Base-by-base conservation (phyloP, 2,113 vertebrate genomes). In the Melanocharis versteri region DNA sequence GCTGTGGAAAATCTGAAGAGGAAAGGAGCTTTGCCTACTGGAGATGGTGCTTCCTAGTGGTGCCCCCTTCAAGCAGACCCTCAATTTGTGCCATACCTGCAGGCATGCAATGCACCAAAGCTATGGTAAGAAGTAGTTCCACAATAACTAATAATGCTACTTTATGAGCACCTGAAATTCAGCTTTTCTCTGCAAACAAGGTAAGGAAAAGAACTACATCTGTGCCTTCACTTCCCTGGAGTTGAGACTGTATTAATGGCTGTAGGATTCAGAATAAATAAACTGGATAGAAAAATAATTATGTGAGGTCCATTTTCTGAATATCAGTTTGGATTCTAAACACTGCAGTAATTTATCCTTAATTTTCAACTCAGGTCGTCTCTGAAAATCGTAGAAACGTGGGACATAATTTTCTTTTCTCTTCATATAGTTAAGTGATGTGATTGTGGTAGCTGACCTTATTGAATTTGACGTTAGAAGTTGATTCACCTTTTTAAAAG, bases 231-330 rank as follows among this genome's bases (percentile, higher is more conserved):
- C 30, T 95, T 96, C 56, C 65, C 79, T 78, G 53, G 84, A 81
- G 77, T 97, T 97, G 84, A 95, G 86, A 92, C 14, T 76, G 19
- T 89, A 85, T 97, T 97, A 96, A 96, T 93, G 61, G 22, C 54
- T 94, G 87, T 61, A 94, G 53, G 35, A 95, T 93, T 96, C 56
- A 95, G 83, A 98, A 98, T 94, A 97, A 97, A 97, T 95, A 96
- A 96, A 91, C 79, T 92, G 35, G 81, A 94, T 93, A 76, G 92
- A 95, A 97, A 97, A 98, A 97, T 97, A 93, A 94, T 97, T 97
- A 94, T 89, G 50, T 87, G 94, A 96, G 70, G 87, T 96, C 71
- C 76, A 71, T 97, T 97, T 98, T 96, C 87, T 81, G 93, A 97
- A 94, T 97, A 97, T 93, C 77, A 93, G 50, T 96, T 97, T 96